Percentiles rank a stretch among this genome's conserved stretches.
Evolutionary conservation across 2,797 vertebrate genomes (phyloP).

Genomic region (Miichthys miiuy): DNA sequence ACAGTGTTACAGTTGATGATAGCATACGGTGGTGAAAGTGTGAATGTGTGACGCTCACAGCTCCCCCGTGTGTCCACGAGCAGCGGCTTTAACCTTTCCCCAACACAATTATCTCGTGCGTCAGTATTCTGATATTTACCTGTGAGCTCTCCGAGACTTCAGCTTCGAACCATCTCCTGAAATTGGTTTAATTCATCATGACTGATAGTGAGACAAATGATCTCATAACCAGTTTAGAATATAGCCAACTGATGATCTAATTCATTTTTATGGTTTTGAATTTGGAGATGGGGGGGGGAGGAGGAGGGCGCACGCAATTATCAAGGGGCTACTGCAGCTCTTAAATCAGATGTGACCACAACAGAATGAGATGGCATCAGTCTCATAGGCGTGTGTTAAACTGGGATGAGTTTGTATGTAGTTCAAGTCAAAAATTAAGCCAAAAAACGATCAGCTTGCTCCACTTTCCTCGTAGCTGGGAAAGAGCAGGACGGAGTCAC

Average conservation of each 20-base stretch:
- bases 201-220: constrained; percentile 5
- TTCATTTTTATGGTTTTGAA: constrained; percentile 16
- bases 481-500: constrained; percentile 10
- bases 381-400: constrained; percentile 38
- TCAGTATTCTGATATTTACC: constrained; percentile 19
- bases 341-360: constrained; percentile 1
- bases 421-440: constrained; percentile 10
- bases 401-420: not conserved
- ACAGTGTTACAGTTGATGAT: not conserved
- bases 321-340: not conserved
- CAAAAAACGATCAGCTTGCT: constrained; percentile 24
- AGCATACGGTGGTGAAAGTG: not conserved
- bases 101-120: not conserved
- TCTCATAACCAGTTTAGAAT: constrained; percentile 10
- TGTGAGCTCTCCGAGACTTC: not conserved
- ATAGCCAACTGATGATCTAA: not conserved
- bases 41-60: not conserved
- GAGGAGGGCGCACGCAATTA: not conserved
- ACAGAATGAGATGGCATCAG: constrained; percentile 16
- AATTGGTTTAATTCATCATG: constrained; percentile 22
- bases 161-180: not conserved
- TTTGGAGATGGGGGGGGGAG: not conserved
- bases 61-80: not conserved
- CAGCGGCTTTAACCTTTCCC: constrained; percentile 26
- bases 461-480: constrained; percentile 16